These are phyloP conservation scores for Epinephelus fuscoguttatus DNA, from an alignment of 2,113 vertebrate genomes.

Conservation along the genomic window DNA sequence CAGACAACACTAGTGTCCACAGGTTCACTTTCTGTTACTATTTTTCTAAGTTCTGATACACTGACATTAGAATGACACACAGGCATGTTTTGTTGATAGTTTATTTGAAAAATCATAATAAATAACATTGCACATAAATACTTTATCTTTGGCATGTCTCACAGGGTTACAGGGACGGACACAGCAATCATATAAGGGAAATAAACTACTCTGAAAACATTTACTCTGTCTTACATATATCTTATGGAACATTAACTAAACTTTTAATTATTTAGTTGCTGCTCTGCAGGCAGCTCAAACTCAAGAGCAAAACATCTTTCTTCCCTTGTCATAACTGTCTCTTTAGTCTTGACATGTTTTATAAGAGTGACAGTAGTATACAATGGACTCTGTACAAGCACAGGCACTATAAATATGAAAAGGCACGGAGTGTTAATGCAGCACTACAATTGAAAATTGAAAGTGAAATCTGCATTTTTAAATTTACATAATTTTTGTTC, in stretches of 20 bases:
- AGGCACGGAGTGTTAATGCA: background rate
- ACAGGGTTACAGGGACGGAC: background rate
- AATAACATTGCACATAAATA: conserved; percentile 67
- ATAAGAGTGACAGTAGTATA: background rate
- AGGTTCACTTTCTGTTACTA: too few species aligned
- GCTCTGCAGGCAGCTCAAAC: conserved; percentile 3
- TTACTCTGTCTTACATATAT: background rate
- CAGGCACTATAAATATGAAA: background rate
- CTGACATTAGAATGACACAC: background rate
- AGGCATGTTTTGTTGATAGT: conserved; percentile 13
- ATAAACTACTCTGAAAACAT: conserved; percentile 26
- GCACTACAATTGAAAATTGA: background rate
- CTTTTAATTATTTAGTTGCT: background rate
- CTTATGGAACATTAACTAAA: background rate
- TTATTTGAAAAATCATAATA: conserved; percentile 65
- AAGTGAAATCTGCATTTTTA: background rate
- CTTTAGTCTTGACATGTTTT: background rate
- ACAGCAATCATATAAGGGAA: conserved; percentile 21
- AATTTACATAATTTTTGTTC: conserved; percentile 18
- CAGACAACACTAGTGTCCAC: too few species aligned
- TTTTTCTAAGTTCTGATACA: background rate
- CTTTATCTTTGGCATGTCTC: conserved; percentile 33
- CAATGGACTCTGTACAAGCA: background rate
- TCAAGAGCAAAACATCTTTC: background rate
- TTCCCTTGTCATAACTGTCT: background rate